Base-by-base conservation (phyloP, 2,797 vertebrate species). In the Platalea minor region DNA sequence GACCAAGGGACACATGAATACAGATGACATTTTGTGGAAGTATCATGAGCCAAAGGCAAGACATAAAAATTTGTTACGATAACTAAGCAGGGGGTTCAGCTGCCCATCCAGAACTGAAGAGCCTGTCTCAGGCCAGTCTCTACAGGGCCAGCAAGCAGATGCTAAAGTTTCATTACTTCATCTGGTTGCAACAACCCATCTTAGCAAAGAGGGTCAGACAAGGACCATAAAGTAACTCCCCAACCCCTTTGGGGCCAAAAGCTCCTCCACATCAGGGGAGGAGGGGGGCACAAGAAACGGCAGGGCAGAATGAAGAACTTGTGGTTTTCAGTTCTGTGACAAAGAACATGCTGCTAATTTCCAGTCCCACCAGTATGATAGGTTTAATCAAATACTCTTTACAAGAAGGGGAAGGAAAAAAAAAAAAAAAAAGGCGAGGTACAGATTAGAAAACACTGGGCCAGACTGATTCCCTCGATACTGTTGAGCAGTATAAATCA, bases 191-290 rank as follows among this genome's bases (percentile, higher is more conserved):
- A 54, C 31, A 86, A 46, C 6, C 18, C 35, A 43, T 16, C 13
- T 81, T 26, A 59, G 41, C 72, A 63, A 57, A 72, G 4, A 59
- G 39, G 8, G 77, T 76, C 26, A 41, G 37, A 68, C 13, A 54
- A 70, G 7, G 24, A 37, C 64, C n/a, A 46, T 35, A 61, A 76
- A 68, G 3, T 6, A 85, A 39, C 41, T 82, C 67, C 24, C 17
- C 37, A 77, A 13, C 0, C 16, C 8, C 5, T 64, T 51, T 9
- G 83, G 57, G 31, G 39, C 21, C 11, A 51, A 20, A 60, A 76
- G 12, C 7, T 74, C 11, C 57, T 86, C 35, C 28, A 41, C 1
- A 1, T 3, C 1, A 0, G 21, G 0, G 24, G 12, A 4, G 2
- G 16, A 21, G 2, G 13, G 16, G 2, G 3, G 8, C 33, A 57